Evolutionary conservation across 92 coral and sea anemone species (phyloP), one percentile per base, ranked within the genome.

Genomic region (Epizoanthus illoricatus): DNA sequence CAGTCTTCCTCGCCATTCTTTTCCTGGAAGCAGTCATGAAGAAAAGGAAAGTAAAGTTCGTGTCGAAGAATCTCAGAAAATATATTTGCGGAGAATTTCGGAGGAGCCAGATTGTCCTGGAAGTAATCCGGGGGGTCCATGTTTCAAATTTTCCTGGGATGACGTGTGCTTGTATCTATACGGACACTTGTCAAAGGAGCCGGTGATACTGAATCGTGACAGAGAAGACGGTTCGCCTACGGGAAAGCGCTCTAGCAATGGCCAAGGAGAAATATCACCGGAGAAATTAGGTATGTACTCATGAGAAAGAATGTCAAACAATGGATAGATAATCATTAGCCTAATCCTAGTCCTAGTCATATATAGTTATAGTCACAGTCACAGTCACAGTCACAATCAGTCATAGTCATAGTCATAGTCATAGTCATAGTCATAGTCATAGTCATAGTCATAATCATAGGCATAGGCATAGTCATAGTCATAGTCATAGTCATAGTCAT

Each of bases 151-250:
- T 56, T 36, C 85, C 57, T 92, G 94, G 97, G 97, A 90, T 45
- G 97, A 92, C 55, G 80, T 92, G 54, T 86, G 91, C 57, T 65
- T 79, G 80, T 88, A 90, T 84, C 63, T 92, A 65, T 92, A 92
- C 65, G 97, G 97, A 18, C 97, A 88, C 81, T 63, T 23, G 64
- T 81, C 88, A 18, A 59, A 85, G 16, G 88, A 85, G 64, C 75
- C 97, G 7, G 87, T 91, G 69, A 45, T 42, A 52, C 12, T 78
- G 33, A 62, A 55, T 21, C 82, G 42, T 15, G 60, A 68, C 72
- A 68, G 13, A 10, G 82, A 19, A 12, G 82, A 63, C 36, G 42
- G 24, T 5, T 20, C 17, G 18, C 60, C 59, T 8, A 19, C 33
- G 45, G 58, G 71, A 61, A 78, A 78, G 70, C 58, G 82, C 5